Evolutionary conservation across 2,888 invertebrate genomes (phyloP), one percentile per base, ranked within the genome.

Genomic region (Sicus ferrugineus): DNA sequence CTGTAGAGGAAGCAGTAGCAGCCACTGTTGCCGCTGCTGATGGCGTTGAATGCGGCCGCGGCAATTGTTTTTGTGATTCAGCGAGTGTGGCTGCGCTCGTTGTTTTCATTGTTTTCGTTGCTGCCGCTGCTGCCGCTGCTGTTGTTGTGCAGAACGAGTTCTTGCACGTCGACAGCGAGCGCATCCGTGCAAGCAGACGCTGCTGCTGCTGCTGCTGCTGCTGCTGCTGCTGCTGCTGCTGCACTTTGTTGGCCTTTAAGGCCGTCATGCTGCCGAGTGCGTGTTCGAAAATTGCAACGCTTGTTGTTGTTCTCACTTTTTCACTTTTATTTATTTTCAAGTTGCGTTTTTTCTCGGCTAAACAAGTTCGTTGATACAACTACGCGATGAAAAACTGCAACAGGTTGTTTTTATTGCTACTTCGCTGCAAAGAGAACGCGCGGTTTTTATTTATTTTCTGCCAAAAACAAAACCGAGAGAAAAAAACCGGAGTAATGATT

Each of bases 161-260:
- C 70, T 54, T 70, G 68, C 66, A 54, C 48, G 65, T 56, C 62
- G 70, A 69, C 67, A 65, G 61, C 26, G 58, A 42, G 46, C 67
- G 58, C 58, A 70, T 31, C 58, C 68, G 48, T 48, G 59, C 54
- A 56, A 73, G 46, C 46, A n/a, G n/a, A n/a, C n/a, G n/a, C 42
- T 42, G 42, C 42, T 42, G 56, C 26, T 50, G 48, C 54, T 67
- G 61, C 61, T 69, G 46, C 56, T 70, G 46, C 50, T 67, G 63
- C 42, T 42, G 42, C 42, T 42, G 56, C 26, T 50, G 48, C 54
- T 67, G 61, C 61, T 69, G 46, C 56, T 70, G 46, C 50, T 67
- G 63, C 63, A 72, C 72, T 66, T 73, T 73, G 70, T 74, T 81
- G 81, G 81, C 81, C 81, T 78, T 80, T 77, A 80, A 80, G 81